Conservation (phyloP, 2,113 vertebrate species). For the Scytalopus superciliaris region DNA sequence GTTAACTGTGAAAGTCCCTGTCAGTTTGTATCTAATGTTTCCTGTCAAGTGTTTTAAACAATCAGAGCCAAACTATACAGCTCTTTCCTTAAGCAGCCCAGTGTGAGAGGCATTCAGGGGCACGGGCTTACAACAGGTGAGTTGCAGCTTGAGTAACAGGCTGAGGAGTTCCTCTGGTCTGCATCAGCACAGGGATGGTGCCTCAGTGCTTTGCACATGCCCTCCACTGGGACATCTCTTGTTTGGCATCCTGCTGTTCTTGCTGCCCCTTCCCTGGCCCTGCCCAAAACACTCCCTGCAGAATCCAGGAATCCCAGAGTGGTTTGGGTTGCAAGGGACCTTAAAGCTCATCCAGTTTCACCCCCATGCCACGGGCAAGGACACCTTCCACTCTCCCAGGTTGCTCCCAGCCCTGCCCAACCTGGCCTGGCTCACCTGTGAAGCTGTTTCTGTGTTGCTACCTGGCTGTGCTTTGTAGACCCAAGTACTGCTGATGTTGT, state of each 20-base stretch:
- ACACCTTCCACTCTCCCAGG: not conserved
- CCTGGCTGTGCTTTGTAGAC: not conserved
- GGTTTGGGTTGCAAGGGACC: not conserved
- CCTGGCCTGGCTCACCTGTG: not conserved
- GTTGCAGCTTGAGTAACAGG: not conserved
- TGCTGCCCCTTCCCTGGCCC: not conserved
- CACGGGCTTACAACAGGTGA: not conserved
- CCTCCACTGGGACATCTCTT: not conserved
- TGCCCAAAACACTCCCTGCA: not conserved
- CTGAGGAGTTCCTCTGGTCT: not conserved
- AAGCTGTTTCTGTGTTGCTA: fast-evolving
- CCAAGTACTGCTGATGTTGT: fast-evolving
- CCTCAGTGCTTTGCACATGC: not conserved
- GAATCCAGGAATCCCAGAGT: not conserved
- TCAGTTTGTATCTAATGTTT: conserved; percentile 56
- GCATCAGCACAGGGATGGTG: not conserved
- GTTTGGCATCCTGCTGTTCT: not conserved
- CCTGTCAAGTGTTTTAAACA: conserved; percentile 37
- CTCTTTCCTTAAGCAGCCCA: not conserved
- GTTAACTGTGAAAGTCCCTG: conserved; percentile 42
- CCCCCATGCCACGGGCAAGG: not conserved
- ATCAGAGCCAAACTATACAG: conserved; percentile 4
- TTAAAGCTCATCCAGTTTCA: not conserved
- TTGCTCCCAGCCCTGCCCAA: fast-evolving
- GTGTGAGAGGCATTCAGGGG: not conserved